phyloP scores from a whole-genome alignment of 2,888 invertebrate species.

The Parnassius glacialis region DNA sequence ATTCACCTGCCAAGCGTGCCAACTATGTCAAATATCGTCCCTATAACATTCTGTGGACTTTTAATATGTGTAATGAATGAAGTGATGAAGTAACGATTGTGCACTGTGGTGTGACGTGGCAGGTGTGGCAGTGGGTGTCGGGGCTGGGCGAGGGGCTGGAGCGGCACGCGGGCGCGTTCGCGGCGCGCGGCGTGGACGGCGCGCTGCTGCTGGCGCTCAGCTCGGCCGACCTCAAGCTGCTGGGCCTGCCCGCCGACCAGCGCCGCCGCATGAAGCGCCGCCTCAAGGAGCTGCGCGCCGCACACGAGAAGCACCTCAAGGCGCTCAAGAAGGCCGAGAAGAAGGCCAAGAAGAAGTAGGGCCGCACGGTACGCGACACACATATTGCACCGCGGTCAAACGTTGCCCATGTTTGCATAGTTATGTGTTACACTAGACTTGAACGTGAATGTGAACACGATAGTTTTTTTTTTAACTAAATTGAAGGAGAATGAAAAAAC shows the following conservation, averaged over 20 bases:
- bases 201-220: constrained; percentile 92
- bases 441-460: no score
- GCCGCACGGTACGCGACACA: not conserved
- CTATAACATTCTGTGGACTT: no score
- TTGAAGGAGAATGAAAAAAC: no score
- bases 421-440: no score
- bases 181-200: constrained; percentile 94
- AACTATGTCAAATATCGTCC: no score
- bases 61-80: no score
- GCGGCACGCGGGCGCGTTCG: constrained; percentile 92
- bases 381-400: no score
- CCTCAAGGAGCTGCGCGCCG: constrained; percentile 90
- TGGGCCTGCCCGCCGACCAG: constrained; percentile 91
- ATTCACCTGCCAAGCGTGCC: no score
- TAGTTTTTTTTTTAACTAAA: no score
- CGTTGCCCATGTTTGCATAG: no score
- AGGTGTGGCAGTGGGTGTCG: constrained; percentile 96
- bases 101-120: constrained; percentile 12
- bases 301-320: constrained; percentile 93
- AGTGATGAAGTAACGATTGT: no score
- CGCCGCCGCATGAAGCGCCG: constrained; percentile 89
- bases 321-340: constrained; percentile 93
- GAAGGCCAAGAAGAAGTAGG: constrained; percentile 86
- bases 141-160: constrained; percentile 92
- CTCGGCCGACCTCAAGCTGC: constrained; percentile 94